Conservation (phyloP, 1,140 invertebrate species). For the Zophobas atratus region DNA sequence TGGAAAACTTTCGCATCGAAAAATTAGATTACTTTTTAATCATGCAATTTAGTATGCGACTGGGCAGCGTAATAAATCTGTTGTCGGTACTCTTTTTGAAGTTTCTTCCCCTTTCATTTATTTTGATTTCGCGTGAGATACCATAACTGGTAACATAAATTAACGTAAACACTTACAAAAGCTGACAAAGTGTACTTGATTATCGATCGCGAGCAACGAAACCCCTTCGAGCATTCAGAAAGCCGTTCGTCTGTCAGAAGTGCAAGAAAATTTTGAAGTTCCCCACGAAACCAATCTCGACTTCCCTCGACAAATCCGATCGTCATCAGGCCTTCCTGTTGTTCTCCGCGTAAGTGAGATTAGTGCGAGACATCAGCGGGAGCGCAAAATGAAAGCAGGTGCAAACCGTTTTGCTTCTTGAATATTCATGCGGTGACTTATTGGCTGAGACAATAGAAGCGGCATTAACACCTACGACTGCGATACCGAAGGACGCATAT, state of each 20-base stretch:
- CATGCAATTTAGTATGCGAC: not conserved
- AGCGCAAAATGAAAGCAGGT: constrained; percentile 49
- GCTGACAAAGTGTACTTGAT: not conserved
- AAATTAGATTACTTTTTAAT: not conserved
- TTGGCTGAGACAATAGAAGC: constrained; percentile 52
- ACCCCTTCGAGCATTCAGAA: not conserved
- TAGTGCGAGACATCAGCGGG: constrained; percentile 16
- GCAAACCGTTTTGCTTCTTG: constrained; percentile 52
- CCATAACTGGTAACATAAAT: not conserved
- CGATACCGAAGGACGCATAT: constrained; percentile 49
- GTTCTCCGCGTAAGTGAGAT: constrained; percentile 32
- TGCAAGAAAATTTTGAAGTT: not conserved
- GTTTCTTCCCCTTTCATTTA: not conserved
- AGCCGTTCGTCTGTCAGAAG: not conserved
- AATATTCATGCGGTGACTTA: constrained; percentile 56
- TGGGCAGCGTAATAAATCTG: not conserved
- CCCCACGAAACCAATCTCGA: too few species aligned
- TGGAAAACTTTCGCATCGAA: not conserved
- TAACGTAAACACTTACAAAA: not conserved
- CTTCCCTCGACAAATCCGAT: not conserved
- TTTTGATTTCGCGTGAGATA: not conserved
- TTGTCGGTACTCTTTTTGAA: not conserved
- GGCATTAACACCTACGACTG: constrained; percentile 50
- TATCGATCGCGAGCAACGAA: not conserved
- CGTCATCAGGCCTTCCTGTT: not conserved